Base-by-base conservation (phyloP, 2,888 invertebrate species). In the Bedellia somnulentella region DNA sequence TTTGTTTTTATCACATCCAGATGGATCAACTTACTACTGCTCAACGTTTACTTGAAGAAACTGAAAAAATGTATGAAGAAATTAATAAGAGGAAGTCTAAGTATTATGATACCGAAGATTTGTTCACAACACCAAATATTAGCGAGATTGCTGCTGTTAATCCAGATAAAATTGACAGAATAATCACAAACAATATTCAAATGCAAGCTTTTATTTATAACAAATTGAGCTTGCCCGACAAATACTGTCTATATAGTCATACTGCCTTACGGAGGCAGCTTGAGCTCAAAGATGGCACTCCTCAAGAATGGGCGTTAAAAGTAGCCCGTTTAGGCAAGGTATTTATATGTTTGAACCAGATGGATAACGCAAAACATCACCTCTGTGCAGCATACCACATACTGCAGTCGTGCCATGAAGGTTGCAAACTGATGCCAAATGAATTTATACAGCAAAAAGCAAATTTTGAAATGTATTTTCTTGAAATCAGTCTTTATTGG, bases 181-280 rank as follows among this genome's bases (percentile, higher is more conserved):
- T 82, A 3, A 67, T 79, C 18, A 79, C 81, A 1, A 82, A 80
- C 42, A 83, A 82, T 42, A 58, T 81, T 30, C 81, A 82, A 42
- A 82, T 82, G 80, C 63, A 82, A 42, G 78, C 79, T 3, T 81
- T 80, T 59, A 50, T 81, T 25, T 80, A 80, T 40, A 80, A 79
- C 32, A 80, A 80, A 46, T 45, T 78, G 27, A 79, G 78, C 31
- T 40, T 76, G 35, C 67, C 71, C 5, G 62, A 77, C 15, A 70
- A 76, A 37, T 81, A 80, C 39, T 75, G 77, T 4, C 43, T 68
- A 10, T 79, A 78, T 38, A 78, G 79, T 41, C 82, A 82, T 39
- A 70, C 70, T 29, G 79, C 78, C 28, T 54, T 83, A 8, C 62
- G 79, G 29, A 62, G 79, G 34, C 80, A 80, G 38, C 46, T 82